Evolutionary conservation across 2,113 vertebrate species (phyloP).

Genomic region (Amazona vittata): DNA sequence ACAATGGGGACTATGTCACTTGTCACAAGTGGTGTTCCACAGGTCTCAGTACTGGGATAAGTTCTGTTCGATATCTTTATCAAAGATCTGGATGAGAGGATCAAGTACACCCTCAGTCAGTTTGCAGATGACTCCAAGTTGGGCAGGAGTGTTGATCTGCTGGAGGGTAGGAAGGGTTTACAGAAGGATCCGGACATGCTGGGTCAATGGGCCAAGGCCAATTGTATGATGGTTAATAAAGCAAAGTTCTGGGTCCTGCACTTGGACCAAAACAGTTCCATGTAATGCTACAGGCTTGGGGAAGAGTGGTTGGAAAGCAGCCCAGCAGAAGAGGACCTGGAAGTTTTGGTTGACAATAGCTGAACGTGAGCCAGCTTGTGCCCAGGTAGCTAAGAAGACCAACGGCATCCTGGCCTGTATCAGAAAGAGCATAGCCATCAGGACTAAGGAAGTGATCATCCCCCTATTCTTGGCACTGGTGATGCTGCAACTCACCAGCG

Average conservation of each 20-base stretch:
- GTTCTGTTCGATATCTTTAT: neutral
- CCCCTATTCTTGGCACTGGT: accelerated
- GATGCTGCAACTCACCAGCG: neutral
- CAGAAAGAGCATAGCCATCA: neutral
- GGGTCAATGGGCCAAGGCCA: neutral
- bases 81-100: neutral
- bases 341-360: neutral
- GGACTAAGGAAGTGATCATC: neutral
- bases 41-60: too few species aligned
- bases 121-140: neutral
- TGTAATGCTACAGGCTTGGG: neutral
- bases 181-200: neutral
- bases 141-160: too few species aligned
- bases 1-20: neutral
- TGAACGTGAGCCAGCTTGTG: too few species aligned
- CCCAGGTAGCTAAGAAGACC: neutral
- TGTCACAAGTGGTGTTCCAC: neutral
- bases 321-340: too few species aligned
- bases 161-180: neutral
- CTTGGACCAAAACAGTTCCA: neutral
- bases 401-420: too few species aligned
- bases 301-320: neutral
- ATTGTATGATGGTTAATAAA: neutral
- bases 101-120: neutral
- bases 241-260: neutral